These are phyloP conservation scores for Rhabdomys pumilio DNA, from an alignment of 2,797 vertebrate genomes.

Conservation along the genomic window DNA sequence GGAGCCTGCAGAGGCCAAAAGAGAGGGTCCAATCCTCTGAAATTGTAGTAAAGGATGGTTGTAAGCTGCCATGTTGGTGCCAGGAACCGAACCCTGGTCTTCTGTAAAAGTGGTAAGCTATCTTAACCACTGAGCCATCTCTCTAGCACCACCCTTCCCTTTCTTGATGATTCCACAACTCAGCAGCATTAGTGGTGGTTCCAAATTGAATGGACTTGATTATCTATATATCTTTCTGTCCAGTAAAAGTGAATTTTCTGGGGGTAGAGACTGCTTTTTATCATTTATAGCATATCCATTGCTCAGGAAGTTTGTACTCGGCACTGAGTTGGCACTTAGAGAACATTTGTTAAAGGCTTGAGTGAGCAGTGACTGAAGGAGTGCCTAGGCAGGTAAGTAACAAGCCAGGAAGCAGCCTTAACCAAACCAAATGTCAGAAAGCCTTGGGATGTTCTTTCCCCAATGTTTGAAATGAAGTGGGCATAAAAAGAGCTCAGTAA, in stretches of 20 bases:
- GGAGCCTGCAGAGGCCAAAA: background rate
- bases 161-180: background rate
- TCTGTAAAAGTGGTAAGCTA: background rate
- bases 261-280: conserved; percentile 17
- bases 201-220: conserved; percentile 5
- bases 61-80: background rate
- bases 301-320: conserved; percentile 23
- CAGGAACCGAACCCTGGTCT: background rate
- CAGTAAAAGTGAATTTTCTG: conserved; percentile 17
- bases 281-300: conserved; percentile 19
- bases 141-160: background rate
- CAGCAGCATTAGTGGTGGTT: background rate
- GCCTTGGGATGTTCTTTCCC: background rate
- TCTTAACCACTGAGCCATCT: background rate
- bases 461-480: background rate
- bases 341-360: conserved; percentile 21
- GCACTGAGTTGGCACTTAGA: background rate
- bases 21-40: background rate
- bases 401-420: background rate
- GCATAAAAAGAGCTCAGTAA: background rate
- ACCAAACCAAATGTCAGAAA: conserved; percentile 22
- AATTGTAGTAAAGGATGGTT: background rate
- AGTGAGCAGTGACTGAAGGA: conserved; percentile 8
- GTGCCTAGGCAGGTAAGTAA: background rate
- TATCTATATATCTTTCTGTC: conserved; percentile 42